phyloP scores from a whole-genome alignment of 2,888 invertebrate genomes.

The Tromatobia lineatoria region DNA sequence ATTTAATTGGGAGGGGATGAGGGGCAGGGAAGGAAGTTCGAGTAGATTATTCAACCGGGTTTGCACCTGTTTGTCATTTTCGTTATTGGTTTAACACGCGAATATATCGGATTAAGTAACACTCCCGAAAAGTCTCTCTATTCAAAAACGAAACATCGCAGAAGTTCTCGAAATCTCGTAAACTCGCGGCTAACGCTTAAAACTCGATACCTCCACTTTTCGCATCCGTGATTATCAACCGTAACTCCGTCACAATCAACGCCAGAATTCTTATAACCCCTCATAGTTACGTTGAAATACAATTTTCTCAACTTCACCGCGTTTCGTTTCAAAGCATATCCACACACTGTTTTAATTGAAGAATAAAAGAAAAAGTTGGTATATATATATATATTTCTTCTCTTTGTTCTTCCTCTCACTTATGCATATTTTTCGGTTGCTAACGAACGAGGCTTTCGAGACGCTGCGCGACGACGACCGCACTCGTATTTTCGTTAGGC shows the following conservation, averaged over 20 bases:
- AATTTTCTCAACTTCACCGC: not conserved
- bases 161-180: not conserved
- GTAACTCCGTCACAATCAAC: not conserved
- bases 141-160: conserved; percentile 34
- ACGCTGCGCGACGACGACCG: conserved; percentile 25
- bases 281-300: conserved; percentile 18
- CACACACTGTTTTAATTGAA: not conserved
- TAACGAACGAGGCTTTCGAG: conserved; percentile 33
- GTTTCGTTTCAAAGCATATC: not conserved
- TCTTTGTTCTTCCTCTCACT: conserved; percentile 11
- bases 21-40: not conserved
- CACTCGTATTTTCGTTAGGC: conserved; percentile 7
- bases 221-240: not conserved
- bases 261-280: not conserved
- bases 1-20: not conserved
- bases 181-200: not conserved
- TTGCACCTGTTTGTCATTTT: conserved; percentile 71
- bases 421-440: conserved; percentile 12
- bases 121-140: not conserved
- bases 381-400: too few species aligned
- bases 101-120: not conserved
- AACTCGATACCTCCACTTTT: conserved; percentile 13
- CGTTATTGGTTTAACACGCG: conserved; percentile 13
- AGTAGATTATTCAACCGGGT: conserved; percentile 69
- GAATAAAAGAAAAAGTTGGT: not conserved